These are phyloP conservation scores for Cephalopholis sonnerati DNA, from an alignment of 2,113 vertebrate genomes.

Conservation along the genomic window DNA sequence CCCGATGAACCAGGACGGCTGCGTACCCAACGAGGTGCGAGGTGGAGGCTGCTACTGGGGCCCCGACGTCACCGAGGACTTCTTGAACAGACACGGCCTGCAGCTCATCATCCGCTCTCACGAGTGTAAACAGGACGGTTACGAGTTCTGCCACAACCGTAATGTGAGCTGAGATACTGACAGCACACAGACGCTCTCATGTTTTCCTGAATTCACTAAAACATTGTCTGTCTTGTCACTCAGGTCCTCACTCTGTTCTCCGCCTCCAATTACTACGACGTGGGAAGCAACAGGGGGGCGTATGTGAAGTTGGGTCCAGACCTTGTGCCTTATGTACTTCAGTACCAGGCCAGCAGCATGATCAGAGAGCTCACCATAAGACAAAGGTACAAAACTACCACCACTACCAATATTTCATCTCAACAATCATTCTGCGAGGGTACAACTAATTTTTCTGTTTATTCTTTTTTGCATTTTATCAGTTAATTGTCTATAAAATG, in stretches of 20 bases:
- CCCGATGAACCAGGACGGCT: constrained; percentile 90
- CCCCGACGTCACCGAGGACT: constrained; percentile 89
- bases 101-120: constrained; percentile 95
- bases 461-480: not conserved
- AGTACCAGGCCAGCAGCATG: constrained; percentile 91
- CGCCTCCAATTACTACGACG: constrained; percentile 96
- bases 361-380: constrained; percentile 89
- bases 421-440: not conserved
- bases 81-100: constrained; percentile 88
- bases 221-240: not conserved
- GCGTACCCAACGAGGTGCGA: constrained; percentile 88
- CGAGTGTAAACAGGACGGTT: constrained; percentile 95
- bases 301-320: constrained; percentile 93
- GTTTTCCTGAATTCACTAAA: not conserved
- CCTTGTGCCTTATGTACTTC: constrained; percentile 91
- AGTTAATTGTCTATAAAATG: not conserved
- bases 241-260: constrained; percentile 97
- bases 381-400: constrained; percentile 84
- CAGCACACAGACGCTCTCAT: not conserved
- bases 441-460: not conserved
- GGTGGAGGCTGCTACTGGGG: constrained; percentile 96
- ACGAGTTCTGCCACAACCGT: constrained; percentile 93
- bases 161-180: constrained; percentile 82
- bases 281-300: constrained; percentile 96
- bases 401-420: not conserved